phyloP scores from a whole-genome alignment of 2,888 invertebrate genomes.

The Cantharis lateralis region DNA sequence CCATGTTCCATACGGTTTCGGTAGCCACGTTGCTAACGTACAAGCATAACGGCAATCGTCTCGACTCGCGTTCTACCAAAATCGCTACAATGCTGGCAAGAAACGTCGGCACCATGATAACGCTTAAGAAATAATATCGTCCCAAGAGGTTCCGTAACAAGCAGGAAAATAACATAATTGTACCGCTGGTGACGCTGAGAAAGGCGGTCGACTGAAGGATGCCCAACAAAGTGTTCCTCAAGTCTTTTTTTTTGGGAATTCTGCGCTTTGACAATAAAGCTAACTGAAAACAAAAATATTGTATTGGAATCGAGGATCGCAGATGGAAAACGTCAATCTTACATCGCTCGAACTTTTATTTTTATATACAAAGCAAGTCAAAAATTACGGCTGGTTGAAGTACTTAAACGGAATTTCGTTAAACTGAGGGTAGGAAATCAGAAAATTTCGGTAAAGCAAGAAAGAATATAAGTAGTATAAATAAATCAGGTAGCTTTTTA shows the following conservation, averaged over 20 bases:
- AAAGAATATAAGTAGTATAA: too few relatives aligned
- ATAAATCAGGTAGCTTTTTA: too few relatives aligned
- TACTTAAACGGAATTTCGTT: too few relatives aligned
- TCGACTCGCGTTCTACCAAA: slow-evolving; percentile 73
- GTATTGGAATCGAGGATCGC: background rate
- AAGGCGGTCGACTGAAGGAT: slow-evolving; percentile 77
- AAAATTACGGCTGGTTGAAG: too few relatives aligned
- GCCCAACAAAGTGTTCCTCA: slow-evolving; percentile 66
- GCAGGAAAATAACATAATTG: slow-evolving; percentile 74
- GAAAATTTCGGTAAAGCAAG: too few relatives aligned
- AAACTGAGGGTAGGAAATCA: too few relatives aligned
- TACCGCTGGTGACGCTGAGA: slow-evolving; percentile 73
- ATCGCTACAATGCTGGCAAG: slow-evolving; percentile 74
- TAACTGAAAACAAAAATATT: slow-evolving; percentile 58
- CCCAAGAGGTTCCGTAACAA: slow-evolving; percentile 67
- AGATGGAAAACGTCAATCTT: background rate
- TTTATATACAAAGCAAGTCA: too few relatives aligned
- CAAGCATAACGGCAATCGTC: slow-evolving; percentile 73
- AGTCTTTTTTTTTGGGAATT: slow-evolving; percentile 63
- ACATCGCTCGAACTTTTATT: background rate
- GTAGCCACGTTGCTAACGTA: slow-evolving; percentile 85
- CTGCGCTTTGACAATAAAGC: slow-evolving; percentile 70
- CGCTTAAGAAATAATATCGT: slow-evolving; percentile 70
- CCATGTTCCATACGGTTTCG: slow-evolving; percentile 77
- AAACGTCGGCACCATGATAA: slow-evolving; percentile 74